Base-by-base conservation (phyloP, 2,113 vertebrate genomes). In the Etheostoma cragini region DNA sequence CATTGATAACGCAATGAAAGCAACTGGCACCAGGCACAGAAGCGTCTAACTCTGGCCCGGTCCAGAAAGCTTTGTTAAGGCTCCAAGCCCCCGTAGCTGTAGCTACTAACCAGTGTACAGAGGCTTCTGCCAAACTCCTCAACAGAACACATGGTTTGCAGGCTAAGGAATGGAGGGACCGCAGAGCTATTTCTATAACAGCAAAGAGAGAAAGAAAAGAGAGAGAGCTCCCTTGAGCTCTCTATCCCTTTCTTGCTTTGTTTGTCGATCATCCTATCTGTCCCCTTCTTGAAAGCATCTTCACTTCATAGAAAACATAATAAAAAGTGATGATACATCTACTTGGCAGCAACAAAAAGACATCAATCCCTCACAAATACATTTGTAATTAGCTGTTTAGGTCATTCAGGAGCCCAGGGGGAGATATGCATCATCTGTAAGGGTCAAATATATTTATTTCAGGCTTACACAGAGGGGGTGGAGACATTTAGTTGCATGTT, bases 141-240 rank as follows among this genome's bases (percentile, higher is more conserved):
- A 78, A 84, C 77, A 81, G 84, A 93, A 85, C 90, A 92, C 90
- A 91, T 82, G 89, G 89, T 80, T 81, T 71, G 35, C 84, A 79
- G 81, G 86, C 82, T 78, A 81, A 83, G 86, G 72, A 90, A 83
- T 57, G 86, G 63, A 91, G 83, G 84, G 84, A 86, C 79, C 2
- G 66, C 85, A 82, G 88, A 83, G 86, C 86, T 93, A 93, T 90
- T 93, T 89, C 69, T 87, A 87, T 84, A 85, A 74, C 89, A 88
- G 73, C 65, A 78, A 66, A 80, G 16, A 74, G 21, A 68, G 66
- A 69, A 54, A 81, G 56, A n/a, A 78, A 67, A 86, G 33, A 75
- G 52, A 78, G 42, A 88, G 79, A 82, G 58, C 64, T 77, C 61
- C 78, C 62, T 63, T 76, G 58, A 82, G 69, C 80, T 85, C 58